These are phyloP conservation scores for Oxyura jamaicensis DNA, from an alignment of 2,113 vertebrate species.

Conservation along the genomic window DNA sequence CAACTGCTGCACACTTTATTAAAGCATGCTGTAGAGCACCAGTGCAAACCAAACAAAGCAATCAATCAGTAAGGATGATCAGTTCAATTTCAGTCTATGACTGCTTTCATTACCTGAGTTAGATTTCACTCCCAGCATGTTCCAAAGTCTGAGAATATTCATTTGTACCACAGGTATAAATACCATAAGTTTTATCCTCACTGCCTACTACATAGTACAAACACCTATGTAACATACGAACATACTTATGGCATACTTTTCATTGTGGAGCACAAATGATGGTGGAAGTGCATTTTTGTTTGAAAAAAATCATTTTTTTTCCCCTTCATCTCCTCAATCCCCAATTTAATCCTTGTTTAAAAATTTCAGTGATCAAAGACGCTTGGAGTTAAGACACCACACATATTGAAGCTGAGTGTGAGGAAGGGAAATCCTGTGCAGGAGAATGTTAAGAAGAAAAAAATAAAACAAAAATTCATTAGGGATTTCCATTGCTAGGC, in stretches of 20 bases:
- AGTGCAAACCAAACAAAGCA: neutral
- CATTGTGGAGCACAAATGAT: neutral
- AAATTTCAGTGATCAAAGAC: neutral
- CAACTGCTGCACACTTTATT: neutral
- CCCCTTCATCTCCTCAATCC: neutral
- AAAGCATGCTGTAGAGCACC: rapidly evolving
- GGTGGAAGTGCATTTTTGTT: neutral
- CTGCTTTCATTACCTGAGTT: neutral
- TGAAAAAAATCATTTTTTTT: neutral
- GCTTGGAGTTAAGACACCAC: neutral
- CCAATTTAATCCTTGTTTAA: neutral
- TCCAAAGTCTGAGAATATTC: neutral
- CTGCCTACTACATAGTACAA: neutral
- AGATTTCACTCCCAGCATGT: neutral
- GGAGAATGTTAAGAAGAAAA: neutral
- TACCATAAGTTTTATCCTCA: neutral
- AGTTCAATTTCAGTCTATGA: neutral
- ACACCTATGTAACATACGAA: neutral
- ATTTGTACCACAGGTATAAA: neutral
- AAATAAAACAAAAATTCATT: neutral
- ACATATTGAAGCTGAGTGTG: rapidly evolving
- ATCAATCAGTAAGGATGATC: neutral
- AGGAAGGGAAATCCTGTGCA: neutral
- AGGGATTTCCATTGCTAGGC: neutral
- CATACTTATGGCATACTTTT: neutral